A percentile compares a stretch with the other conserved stretches of the same genome.
Evolutionary conservation across 2,888 invertebrate species (phyloP).

Genomic region (Euplexia lucipara): DNA sequence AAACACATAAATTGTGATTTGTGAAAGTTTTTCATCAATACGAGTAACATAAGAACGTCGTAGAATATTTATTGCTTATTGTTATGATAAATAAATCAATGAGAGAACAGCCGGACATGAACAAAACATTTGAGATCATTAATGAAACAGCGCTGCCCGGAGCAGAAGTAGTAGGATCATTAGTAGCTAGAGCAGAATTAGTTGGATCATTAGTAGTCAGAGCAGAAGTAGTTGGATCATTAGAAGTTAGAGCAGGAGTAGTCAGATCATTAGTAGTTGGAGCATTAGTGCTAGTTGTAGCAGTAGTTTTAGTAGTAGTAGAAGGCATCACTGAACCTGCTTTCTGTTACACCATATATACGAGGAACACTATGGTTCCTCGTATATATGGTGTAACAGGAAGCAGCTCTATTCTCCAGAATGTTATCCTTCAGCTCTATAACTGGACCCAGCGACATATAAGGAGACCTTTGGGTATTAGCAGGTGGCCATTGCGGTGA

Average conservation of each 20-base stretch:
- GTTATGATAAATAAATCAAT: conserved; percentile 16
- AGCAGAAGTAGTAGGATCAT: too few relatives aligned
- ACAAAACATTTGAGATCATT: conserved; percentile 22
- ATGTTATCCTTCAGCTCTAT: conserved; percentile 57
- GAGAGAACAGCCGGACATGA: conserved; percentile 6
- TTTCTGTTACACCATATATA: too few relatives aligned
- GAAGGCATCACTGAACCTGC: conserved; percentile 65
- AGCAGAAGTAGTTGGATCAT: too few relatives aligned
- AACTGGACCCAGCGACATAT: conserved; percentile 67
- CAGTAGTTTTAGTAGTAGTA: conserved; percentile 1
- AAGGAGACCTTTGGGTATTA: conserved; percentile 60
- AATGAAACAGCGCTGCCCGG: conserved; percentile 3
- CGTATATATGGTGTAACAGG: conserved; percentile 73
- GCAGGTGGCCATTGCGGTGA: conserved; percentile 68
- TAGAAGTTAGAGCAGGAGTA: background rate
- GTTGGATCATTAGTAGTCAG: too few relatives aligned
- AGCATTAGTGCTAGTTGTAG: background rate
- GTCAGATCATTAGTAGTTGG: background rate
- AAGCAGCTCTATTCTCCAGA: conserved; percentile 58
- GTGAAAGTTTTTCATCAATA: background rate
- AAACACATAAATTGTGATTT: too few relatives aligned
- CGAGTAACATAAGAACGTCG: too few relatives aligned
- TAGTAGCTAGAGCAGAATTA: too few relatives aligned
- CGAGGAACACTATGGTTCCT: conserved; percentile 67
- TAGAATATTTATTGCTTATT: background rate